Evolutionary conservation across 2,797 vertebrate genomes (phyloP).

Genomic region (Eospalax fontanierii): DNA sequence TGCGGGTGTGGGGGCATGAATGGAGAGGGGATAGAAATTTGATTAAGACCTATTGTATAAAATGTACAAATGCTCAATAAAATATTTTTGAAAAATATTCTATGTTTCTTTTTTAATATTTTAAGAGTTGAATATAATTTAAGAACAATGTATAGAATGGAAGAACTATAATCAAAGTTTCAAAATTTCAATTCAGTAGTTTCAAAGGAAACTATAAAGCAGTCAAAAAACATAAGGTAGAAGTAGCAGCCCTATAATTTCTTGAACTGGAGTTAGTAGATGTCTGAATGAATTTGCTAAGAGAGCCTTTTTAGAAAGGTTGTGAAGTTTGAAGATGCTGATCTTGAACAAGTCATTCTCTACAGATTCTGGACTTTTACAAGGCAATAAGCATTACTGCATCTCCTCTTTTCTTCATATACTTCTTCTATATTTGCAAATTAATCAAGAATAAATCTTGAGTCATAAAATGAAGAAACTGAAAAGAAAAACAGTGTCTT

Average conservation of each 20-base stretch:
- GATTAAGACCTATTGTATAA: too few relatives aligned
- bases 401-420: background rate
- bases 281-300: background rate
- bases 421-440: background rate
- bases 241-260: background rate
- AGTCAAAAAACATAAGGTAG: background rate
- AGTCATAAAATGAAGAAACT: background rate
- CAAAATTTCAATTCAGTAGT: background rate
- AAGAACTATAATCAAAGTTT: background rate
- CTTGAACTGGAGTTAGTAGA: background rate
- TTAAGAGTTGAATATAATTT: background rate
- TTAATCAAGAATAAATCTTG: constrained; percentile 10
- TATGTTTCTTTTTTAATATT: background rate
- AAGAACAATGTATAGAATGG: constrained; percentile 12
- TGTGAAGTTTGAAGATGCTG: background rate
- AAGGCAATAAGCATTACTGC: background rate
- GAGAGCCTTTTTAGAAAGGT: background rate
- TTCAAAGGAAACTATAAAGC: background rate
- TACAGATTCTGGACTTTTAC: background rate
- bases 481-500: background rate
- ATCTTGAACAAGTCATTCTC: background rate
- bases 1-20: too few relatives aligned
- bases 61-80: too few relatives aligned
- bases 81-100: too few relatives aligned
- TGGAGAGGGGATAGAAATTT: too few relatives aligned